Evolutionary conservation across 2,888 invertebrate species (phyloP), one percentile per base, ranked within the genome.

Genomic region (Masnerella sp.): DNA sequence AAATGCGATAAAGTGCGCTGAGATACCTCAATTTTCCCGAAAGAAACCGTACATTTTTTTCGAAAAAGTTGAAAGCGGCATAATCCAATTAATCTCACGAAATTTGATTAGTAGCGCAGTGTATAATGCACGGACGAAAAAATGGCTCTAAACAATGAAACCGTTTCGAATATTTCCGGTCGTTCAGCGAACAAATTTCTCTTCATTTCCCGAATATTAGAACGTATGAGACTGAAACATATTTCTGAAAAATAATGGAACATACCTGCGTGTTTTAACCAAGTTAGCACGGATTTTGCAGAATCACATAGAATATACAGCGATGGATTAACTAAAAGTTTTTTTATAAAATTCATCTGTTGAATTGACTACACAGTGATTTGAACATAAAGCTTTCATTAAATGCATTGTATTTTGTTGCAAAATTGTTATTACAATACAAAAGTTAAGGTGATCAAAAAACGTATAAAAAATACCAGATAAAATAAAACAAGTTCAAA

Each of bases 161-260:
- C 58, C 18, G 49, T 22, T 56, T 69, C 54, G 69, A 69, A 69
- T 62, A 52, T 69, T 69, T 61, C 40, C 34, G 61, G 45, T 69
- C 70, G 62, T 56, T 56, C 52, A 62, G 49, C 22, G 49, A 22
- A 70, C 62, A 61, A 70, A 70, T 70, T 56, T 70, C 28, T 70
- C 61, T 70, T 70, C 70, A 56, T 70, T 70, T 56, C 54, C 12
- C 70, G 70, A 69, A 62, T 70, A 70, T 70, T 54, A 70, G 56
- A 62, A 70, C 56, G 38, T 70, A 70, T 70, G 70, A 32, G 62
- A 56, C 62, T 42, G 56, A 38, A 61, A 61, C 28, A 47, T 69
- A 47, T 61, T 69, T 61, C 45, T 43, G 58, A 43, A 59, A 68
- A 59, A 67, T 58, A 56, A 58, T 59, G 42, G 58, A 25, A 43